Evolutionary conservation across 2,888 invertebrate species (phyloP), one percentile per base, ranked within the genome.

Genomic region (Stomorhina lunata): DNA sequence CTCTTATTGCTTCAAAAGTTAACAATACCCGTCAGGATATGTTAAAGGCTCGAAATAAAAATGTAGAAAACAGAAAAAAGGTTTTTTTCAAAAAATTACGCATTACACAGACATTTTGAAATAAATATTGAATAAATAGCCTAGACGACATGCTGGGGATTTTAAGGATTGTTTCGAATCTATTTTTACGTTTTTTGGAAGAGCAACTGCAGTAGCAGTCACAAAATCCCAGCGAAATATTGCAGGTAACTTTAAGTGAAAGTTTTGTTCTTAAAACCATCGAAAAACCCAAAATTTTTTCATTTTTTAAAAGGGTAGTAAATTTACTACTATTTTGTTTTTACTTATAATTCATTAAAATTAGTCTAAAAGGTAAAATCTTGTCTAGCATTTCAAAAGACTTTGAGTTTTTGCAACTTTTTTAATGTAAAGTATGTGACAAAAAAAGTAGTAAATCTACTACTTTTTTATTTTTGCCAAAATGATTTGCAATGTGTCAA

Each of bases 61-160:
- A 25, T 50, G n/a, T 9, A 12, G 4, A 27, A 7, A 5, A 17
- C 1, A 27, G 6, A 37, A 40, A 15, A 43, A 34, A 53, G 57
- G 3, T 34, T 65, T 48, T 40, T 50, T 61, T 34, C n/a, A n/a
- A n/a, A 53, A 76, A 48, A 57, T 66, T 37, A 66, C 66, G 48
- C 66, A 68, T 50, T 68, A 40, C 12, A n/a, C n/a, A n/a, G n/a
- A n/a, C n/a, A 61, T 12, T 40, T 65, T 45, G 20, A 59, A 48
- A 65, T 66, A 66, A 55, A 73, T 69, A 68, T 77, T 68, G 59
- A 61, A 68, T 68, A 77, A 77, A 59, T 68, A 43, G 68, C 68
- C 59, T 15, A 53, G 76, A 68, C 68, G 48, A n/a, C 68, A 69
- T 50, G 68, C 59, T 61, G 75, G n/a, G n/a, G n/a, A n/a, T n/a